phyloP scores from a whole-genome alignment of 2,888 invertebrate species.

The Stenichneumon culpator region DNA sequence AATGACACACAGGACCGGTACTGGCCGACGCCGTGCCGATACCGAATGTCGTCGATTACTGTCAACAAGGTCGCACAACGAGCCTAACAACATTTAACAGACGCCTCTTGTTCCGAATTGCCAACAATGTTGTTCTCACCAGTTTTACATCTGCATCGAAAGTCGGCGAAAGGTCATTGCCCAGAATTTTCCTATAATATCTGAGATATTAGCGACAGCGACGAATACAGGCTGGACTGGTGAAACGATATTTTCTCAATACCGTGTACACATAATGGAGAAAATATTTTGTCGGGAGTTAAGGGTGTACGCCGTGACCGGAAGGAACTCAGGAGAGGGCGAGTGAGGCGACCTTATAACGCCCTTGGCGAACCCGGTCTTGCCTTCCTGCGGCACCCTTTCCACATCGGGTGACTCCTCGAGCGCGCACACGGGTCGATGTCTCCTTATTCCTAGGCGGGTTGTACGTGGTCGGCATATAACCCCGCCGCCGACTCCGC shows the following conservation, averaged over 20 bases:
- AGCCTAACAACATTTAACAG: no score
- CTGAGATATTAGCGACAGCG: no score
- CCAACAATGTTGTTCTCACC: no score
- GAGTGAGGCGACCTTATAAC: constrained; percentile 48
- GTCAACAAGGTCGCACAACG: no score
- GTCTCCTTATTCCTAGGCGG: constrained; percentile 66
- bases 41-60: no score
- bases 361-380: constrained; percentile 50
- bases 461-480: constrained; percentile 65
- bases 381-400: constrained; percentile 35
- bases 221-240: no score
- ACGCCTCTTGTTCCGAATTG: no score
- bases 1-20: no score
- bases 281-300: constrained; percentile 22
- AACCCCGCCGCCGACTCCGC: constrained; percentile 51
- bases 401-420: constrained; percentile 28
- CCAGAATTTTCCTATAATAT: no score
- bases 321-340: constrained; percentile 30
- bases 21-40: no score
- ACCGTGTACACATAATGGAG: neutral
- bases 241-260: neutral
- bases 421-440: constrained; percentile 64
- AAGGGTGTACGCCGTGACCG: constrained; percentile 21
- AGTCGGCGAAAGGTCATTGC: no score
- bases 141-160: no score